phyloP scores from a whole-genome alignment of 2,888 invertebrate genomes.

The Coenonympha arcania region DNA sequence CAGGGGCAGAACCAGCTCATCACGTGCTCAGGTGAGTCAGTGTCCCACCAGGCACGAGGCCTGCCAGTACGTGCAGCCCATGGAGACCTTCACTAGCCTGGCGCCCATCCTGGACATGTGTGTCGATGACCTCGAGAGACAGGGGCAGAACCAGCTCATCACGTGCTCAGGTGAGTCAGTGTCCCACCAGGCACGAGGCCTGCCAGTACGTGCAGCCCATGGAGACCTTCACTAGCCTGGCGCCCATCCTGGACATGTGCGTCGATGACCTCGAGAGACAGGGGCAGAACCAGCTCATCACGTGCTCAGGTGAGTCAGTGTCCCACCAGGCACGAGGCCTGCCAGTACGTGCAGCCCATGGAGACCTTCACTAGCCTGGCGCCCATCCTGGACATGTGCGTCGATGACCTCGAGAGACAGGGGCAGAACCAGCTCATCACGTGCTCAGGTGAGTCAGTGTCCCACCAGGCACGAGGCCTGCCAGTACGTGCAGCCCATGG shows the following conservation, averaged over 20 bases:
- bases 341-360: constrained; percentile 93
- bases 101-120: constrained; percentile 95
- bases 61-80: constrained; percentile 91
- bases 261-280: constrained; percentile 95
- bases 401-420: constrained; percentile 94
- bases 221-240: constrained; percentile 98
- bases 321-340: constrained; percentile 84
- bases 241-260: constrained; percentile 92
- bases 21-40: constrained; percentile 87
- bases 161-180: constrained; percentile 87
- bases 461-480: constrained; percentile 85
- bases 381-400: constrained; percentile 91
- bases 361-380: constrained; percentile 98
- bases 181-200: constrained; percentile 82
- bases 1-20: constrained; percentile 99
- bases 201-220: constrained; percentile 93
- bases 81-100: constrained; percentile 98
- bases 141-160: constrained; percentile 98
- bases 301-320: constrained; percentile 84
- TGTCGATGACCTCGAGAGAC: constrained; percentile 93
- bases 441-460: constrained; percentile 81
- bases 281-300: constrained; percentile 98
- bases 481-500: constrained; percentile 94
- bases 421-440: constrained; percentile 99
- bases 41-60: constrained; percentile 82